A percentile compares a stretch with the other conserved stretches of the same genome.
Conservation (phyloP, 2,113 vertebrate species). For the Globicephala melas region DNA sequence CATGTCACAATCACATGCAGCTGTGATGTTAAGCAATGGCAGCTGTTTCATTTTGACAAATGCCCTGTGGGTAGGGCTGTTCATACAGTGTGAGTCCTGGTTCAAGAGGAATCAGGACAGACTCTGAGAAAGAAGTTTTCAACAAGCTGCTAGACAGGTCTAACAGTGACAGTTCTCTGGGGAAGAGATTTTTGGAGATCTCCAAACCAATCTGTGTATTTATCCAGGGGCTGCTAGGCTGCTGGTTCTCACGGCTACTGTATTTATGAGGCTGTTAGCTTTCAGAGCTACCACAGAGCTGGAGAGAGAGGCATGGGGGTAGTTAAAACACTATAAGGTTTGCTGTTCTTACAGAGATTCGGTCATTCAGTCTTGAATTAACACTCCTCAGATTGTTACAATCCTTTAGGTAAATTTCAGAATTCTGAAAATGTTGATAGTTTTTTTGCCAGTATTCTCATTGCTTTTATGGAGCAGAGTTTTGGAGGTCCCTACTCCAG, state of each 20-base stretch:
- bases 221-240: neutral
- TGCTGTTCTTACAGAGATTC: neutral
- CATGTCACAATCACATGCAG: neutral
- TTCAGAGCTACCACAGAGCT: neutral
- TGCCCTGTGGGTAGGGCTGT: neutral
- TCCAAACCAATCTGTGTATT: neutral
- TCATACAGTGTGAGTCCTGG: neutral
- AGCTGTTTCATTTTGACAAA: neutral
- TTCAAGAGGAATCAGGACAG: neutral
- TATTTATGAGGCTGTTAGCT: neutral
- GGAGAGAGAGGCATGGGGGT: neutral
- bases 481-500: neutral
- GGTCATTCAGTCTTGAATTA: neutral
- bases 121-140: neutral
- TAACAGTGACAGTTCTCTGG: neutral
- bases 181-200: neutral
- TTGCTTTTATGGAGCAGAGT: neutral
- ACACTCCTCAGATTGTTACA: neutral
- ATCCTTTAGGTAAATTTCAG: neutral
- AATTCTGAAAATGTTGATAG: neutral
- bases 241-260: neutral
- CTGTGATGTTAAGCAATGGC: neutral
- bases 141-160: neutral
- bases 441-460: neutral
- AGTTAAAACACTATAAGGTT: neutral